Conservation (phyloP, 2,113 vertebrate species). For the Elephantulus edwardii region DNA sequence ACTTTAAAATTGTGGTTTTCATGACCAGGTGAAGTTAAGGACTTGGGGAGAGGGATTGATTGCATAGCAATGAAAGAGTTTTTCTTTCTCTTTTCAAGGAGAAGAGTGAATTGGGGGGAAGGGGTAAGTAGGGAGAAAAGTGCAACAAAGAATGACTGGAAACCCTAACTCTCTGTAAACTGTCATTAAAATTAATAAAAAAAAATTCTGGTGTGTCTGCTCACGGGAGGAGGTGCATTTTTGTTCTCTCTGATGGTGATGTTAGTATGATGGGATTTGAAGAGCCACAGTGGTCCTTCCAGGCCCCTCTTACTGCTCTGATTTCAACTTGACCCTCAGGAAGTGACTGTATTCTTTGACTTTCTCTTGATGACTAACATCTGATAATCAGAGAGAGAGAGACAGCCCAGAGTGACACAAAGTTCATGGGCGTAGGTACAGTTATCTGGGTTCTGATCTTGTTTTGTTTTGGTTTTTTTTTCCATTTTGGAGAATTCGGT, state of each 20-base stretch:
- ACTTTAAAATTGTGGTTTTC: background rate
- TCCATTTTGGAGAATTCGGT: background rate
- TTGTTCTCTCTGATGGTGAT: background rate
- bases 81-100: too few species aligned
- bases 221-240: background rate
- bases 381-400: too few species aligned
- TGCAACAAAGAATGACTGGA: too few species aligned
- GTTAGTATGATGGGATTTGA: background rate
- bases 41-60: too few species aligned
- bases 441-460: background rate
- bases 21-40: background rate
- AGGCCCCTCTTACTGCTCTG: background rate
- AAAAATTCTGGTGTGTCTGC: background rate
- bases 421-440: background rate
- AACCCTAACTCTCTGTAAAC: too few species aligned
- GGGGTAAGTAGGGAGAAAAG: too few species aligned
- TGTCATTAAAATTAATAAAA: too few species aligned
- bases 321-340: background rate
- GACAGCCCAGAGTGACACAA: background rate
- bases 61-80: too few species aligned
- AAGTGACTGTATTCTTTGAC: background rate
- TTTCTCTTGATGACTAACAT: too few species aligned
- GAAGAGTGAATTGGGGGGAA: too few species aligned
- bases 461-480: too few species aligned
- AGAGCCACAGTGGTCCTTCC: background rate